A percentile compares a stretch with the other conserved stretches of the same genome.
Evolutionary conservation across 2,888 invertebrate species (phyloP).

Genomic region (Aspidiotus rigidus): DNA sequence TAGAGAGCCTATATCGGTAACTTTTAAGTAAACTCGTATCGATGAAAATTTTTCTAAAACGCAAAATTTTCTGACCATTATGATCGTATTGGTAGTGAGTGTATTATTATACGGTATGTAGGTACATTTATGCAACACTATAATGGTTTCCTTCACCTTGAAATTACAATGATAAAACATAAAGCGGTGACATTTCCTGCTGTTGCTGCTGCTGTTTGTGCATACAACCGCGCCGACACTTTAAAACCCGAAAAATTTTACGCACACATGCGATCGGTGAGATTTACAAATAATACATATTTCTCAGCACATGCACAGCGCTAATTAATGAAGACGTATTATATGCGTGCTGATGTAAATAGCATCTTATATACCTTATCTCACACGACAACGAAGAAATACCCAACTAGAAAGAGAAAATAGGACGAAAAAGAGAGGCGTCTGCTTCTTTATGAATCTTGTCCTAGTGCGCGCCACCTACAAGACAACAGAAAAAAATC

Average conservation of each 20-base stretch:
- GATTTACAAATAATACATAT: not conserved
- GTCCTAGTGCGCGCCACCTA: too few species aligned
- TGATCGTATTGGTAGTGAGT: not conserved
- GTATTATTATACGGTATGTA: too few species aligned
- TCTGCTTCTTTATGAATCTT: too few species aligned
- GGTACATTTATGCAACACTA: not conserved
- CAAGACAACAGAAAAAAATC: too few species aligned
- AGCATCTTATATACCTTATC: too few species aligned
- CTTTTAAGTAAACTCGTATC: too few species aligned
- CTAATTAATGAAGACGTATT: slow-evolving; percentile 4
- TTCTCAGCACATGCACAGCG: not conserved
- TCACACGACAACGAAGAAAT: too few species aligned
- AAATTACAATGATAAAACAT: slow-evolving; percentile 14
- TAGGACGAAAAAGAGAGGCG: not conserved
- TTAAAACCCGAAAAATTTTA: slow-evolving; percentile 7
- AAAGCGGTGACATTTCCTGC: slow-evolving; percentile 21
- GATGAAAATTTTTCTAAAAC: not conserved
- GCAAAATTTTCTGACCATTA: not conserved
- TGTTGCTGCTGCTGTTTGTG: slow-evolving; percentile 16
- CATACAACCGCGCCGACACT: slow-evolving; percentile 4
- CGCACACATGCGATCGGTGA: not conserved
- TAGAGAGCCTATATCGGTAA: too few species aligned
- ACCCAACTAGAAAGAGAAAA: not conserved
- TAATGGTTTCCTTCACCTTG: slow-evolving; percentile 23
- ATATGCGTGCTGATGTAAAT: not conserved